Conservation (phyloP, 2,797 vertebrate genomes). For the Pitangus sulphuratus region DNA sequence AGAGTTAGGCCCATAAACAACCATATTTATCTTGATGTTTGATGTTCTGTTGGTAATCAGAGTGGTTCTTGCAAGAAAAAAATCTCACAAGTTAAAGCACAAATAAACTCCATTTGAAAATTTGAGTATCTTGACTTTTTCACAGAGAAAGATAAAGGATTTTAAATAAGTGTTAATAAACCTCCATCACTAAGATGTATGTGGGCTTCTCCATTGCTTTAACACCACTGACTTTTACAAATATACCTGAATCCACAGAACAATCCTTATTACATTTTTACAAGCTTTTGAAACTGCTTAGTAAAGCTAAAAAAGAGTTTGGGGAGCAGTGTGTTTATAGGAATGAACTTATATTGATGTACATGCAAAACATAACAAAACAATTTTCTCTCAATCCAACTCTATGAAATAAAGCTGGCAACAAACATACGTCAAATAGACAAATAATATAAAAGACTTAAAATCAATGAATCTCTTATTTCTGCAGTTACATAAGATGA, state of each 20-base stretch:
- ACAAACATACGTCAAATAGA: neutral
- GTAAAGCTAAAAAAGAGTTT: neutral
- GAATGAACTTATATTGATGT: neutral
- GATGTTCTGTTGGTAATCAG: neutral
- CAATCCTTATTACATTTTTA: neutral
- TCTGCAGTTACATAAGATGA: neutral
- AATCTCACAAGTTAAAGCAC: neutral
- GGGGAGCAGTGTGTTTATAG: neutral
- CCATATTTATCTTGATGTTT: neutral
- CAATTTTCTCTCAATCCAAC: neutral
- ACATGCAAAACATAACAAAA: neutral
- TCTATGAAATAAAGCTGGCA: neutral
- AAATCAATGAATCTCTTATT: neutral
- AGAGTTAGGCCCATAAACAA: neutral
- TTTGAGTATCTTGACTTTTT: neutral
- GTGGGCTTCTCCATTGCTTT: neutral
- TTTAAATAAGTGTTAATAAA: neutral
- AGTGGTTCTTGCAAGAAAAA: neutral
- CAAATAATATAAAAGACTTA: neutral
- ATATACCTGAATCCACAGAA: neutral
- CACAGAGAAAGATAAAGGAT: neutral
- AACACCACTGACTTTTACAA: neutral
- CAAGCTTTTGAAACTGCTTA: neutral
- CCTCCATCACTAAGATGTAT: neutral
- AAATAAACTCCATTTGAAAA: neutral